Conservation (phyloP, 2,113 vertebrate genomes). For the Tricholaema leucomelas region DNA sequence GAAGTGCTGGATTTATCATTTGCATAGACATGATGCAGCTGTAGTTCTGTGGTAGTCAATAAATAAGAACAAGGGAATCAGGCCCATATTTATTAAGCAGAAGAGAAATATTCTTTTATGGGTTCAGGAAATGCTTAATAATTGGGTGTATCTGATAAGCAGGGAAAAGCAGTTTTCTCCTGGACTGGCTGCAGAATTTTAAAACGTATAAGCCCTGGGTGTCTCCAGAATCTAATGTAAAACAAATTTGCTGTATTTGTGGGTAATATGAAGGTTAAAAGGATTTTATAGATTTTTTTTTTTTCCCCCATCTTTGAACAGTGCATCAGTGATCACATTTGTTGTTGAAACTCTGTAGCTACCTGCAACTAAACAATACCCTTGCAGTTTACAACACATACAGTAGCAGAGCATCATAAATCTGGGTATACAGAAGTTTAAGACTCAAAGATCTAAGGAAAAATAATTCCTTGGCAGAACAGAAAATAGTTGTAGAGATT, state of each 20-base stretch:
- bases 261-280: not conserved
- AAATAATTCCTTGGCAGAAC: not conserved
- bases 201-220: not conserved
- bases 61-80: constrained; percentile 12
- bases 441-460: not conserved
- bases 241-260: not conserved
- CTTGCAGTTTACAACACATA: not conserved
- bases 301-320: constrained; percentile 9
- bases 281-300: not conserved
- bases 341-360: not conserved
- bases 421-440: not conserved
- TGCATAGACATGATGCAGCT: not conserved
- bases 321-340: not conserved
- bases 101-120: not conserved
- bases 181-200: not conserved
- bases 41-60: not conserved
- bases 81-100: not conserved
- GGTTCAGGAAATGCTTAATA: not conserved
- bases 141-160: not conserved
- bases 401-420: not conserved
- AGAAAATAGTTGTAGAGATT: not conserved
- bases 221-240: not conserved
- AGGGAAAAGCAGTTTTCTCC: not conserved
- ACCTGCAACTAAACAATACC: not conserved
- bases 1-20: not conserved